Evolutionary conservation across 2,797 vertebrate genomes (phyloP), one percentile per base, ranked within the genome.

Genomic region (Melanotaenia parkinsoni): DNA sequence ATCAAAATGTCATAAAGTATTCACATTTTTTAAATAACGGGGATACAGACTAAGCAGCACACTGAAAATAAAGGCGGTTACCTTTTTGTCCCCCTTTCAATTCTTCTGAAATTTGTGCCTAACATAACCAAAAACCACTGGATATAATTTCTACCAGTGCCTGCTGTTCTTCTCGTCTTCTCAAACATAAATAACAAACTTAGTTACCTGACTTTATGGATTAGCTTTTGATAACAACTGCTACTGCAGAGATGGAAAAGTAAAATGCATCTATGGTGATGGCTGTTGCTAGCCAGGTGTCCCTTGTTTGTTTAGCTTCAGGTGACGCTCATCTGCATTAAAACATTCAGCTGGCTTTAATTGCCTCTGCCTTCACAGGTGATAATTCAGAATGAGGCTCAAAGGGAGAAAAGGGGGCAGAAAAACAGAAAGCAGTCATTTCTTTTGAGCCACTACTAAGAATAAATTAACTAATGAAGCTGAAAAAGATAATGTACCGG

Each of bases 271-370:
- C 76, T 72, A 79, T 53, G 70, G 71, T 5, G 77, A 85, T 64
- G 84, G 61, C 83, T 80, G 87, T 91, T 92, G 89, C 91, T 85
- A 89, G 70, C 88, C 92, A 92, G 92, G 90, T 92, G 92, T 88
- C 69, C 67, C 77, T 76, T 87, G 90, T 93, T 93, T 93, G 89
- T 89, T 90, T 87, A 86, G 89, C 90, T 86, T 89, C 91, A 92
- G 91, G 90, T 92, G 89, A 91, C 67, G 64, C 85, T 85, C 68
- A 66, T 87, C 71, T 84, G 87, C 92, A 91, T 91, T 90, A 86
- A 92, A 88, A 88, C 89, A 88, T 92, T 74, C 82, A 78, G 79
- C 80, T 18, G 43, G 71, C 76, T 84, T 79, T 87, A 86, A 91
- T 89, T 88, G 85, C 73, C 72, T 83, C 59, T 69, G 76, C 62